Evolutionary conservation across 2,797 vertebrate species (phyloP).

Genomic region (Vespertilio murinus): DNA sequence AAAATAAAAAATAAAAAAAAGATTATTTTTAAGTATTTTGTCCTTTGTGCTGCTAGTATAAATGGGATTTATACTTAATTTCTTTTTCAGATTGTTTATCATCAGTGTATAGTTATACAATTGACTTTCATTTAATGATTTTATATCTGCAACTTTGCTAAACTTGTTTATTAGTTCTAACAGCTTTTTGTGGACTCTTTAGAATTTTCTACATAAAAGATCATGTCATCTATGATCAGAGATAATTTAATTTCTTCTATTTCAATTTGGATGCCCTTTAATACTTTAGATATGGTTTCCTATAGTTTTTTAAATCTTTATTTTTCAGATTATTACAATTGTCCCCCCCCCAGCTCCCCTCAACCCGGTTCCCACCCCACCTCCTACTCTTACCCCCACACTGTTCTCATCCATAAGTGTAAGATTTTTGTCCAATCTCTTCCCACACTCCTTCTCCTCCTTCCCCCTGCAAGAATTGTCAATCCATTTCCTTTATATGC

Average conservation of each 20-base stretch:
- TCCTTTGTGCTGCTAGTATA: background rate
- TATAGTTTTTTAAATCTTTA: background rate
- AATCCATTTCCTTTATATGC: no score
- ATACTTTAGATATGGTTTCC: background rate
- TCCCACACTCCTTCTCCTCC: no score
- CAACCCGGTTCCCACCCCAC: no score
- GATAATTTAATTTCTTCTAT: slow-evolving; percentile 1
- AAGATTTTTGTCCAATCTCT: no score
- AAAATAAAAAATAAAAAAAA: no score
- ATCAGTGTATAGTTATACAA: background rate
- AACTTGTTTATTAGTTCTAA: slow-evolving; percentile 18
- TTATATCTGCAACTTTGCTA: background rate
- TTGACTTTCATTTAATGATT: background rate
- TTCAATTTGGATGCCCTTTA: background rate
- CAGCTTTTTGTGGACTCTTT: background rate
- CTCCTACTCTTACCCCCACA: no score
- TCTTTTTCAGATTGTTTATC: slow-evolving; percentile 12
- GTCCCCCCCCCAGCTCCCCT: no score
- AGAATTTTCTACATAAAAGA: slow-evolving; percentile 5
- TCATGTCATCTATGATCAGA: background rate
- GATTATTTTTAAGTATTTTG: slow-evolving; percentile 25
- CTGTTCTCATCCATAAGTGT: no score
- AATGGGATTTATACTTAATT: slow-evolving; percentile 14
- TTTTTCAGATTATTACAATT: no score
- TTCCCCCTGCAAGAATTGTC: no score